phyloP scores from a whole-genome alignment of 2,113 vertebrate species.

The Hydrochoerus hydrochaeris region DNA sequence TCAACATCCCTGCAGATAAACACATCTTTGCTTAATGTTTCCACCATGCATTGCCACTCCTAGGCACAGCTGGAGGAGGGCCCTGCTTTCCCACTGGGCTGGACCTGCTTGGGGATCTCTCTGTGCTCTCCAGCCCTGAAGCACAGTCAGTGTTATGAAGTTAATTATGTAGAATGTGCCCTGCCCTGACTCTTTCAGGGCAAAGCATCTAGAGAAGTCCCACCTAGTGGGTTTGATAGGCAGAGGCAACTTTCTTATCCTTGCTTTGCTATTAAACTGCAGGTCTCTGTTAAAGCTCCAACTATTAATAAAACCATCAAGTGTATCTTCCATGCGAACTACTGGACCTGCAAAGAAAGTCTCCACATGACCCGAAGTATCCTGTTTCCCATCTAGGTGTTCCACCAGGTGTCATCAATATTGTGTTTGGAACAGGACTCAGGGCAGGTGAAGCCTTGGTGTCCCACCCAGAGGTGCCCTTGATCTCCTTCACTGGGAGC shows the following conservation, averaged over 20 bases:
- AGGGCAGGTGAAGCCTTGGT: slow-evolving; percentile 93
- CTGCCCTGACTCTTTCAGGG: not conserved
- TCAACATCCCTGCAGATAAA: not conserved
- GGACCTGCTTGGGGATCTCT: not conserved
- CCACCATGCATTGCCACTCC: not conserved
- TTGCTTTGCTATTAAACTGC: not conserved
- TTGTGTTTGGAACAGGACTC: slow-evolving; percentile 92
- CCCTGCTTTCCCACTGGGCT: rapidly evolving
- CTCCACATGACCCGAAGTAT: not conserved
- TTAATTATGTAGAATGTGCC: not conserved
- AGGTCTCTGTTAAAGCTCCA: not conserved
- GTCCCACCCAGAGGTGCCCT: slow-evolving; percentile 92
- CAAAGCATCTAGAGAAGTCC: not conserved
- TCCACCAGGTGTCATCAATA: slow-evolving; percentile 95
- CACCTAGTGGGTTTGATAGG: not conserved
- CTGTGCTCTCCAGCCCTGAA: not conserved
- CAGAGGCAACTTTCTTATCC: not conserved
- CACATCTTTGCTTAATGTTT: not conserved
- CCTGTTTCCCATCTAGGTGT: slow-evolving; percentile 86
- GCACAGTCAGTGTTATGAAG: not conserved
- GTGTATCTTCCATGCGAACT: not conserved
- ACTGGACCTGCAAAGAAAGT: not conserved
- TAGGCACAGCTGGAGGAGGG: not conserved
- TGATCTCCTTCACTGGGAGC: slow-evolving; percentile 98
- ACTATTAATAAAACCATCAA: not conserved